Evolutionary conservation across 1,140 invertebrate genomes (phyloP), one percentile per base, ranked within the genome.

Genomic region (Andricus grossulariae): DNA sequence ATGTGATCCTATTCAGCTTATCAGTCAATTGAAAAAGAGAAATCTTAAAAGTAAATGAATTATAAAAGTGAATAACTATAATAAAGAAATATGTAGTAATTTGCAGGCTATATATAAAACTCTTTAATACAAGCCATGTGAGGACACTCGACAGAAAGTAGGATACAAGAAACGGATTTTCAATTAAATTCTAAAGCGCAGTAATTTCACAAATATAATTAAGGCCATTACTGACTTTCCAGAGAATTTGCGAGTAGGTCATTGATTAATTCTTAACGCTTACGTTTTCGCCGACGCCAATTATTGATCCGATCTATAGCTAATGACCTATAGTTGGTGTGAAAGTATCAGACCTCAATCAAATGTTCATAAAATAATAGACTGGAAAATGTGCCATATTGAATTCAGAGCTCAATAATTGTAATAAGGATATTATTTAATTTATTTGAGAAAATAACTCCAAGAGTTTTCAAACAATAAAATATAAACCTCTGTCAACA

Each of bases 181-280:
- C 60, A 66, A 66, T 66, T 66, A 66, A 66, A 39, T 66, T 66
- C 60, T 66, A 39, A 39, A 66, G 60, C 60, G 60, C 45, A 39
- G 60, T 66, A 66, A 39, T 66, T 66, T 66, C 60, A 66, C 25
- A 66, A 66, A 66, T 66, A 66, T 66, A 66, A 66, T 66, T 66
- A 66, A 66, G 60, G 60, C 60, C 60, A 66, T 66, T 66, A 66
- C 60, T 12, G 60, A 39, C 32, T 66, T 66, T 66, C 60, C 60
- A 66, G 60, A 13, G 21, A 66, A 66, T 32, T 66, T 39, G 60
- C 60, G 60, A 66, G 60, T 66, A 66, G 60, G 60, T 66, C 60
- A 66, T 66, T 66, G 60, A 66, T 66, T 66, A 66, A 66, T 66
- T 66, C 60, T 66, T 66, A 66, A 66, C 60, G 60, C 60, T 66